Conservation (phyloP, 1,140 invertebrate species). For the Drosophila trapezifrons region DNA sequence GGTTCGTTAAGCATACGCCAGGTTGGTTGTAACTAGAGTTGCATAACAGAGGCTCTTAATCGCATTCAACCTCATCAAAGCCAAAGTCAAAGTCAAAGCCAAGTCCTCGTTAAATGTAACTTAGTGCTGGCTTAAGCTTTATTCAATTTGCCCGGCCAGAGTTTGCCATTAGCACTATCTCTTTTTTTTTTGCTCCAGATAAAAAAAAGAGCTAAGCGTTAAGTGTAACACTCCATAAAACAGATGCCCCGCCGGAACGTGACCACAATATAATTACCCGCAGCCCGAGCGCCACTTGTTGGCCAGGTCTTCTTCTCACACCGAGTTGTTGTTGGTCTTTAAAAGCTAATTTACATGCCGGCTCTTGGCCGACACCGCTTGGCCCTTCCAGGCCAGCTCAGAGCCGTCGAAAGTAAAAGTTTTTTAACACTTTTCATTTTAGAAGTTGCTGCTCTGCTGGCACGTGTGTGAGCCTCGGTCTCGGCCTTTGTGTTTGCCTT, state of each 20-base stretch:
- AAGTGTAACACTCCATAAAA: slow-evolving; percentile 81
- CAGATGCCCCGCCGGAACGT: slow-evolving; percentile 76
- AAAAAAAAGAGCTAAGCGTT: slow-evolving; percentile 55
- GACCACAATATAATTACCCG: slow-evolving; percentile 83
- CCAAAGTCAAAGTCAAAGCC: slow-evolving; percentile 30
- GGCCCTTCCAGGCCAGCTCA: slow-evolving; percentile 33
- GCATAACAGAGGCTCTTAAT: not conserved
- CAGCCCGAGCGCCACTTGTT: slow-evolving; percentile 70
- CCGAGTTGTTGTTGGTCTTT: slow-evolving; percentile 53
- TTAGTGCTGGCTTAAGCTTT: slow-evolving; percentile 21
- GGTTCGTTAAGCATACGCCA: not conserved
- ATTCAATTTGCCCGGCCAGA: slow-evolving; percentile 33
- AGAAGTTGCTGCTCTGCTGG: slow-evolving; percentile 54
- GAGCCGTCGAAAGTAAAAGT: slow-evolving; percentile 47
- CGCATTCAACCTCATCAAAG: too few species aligned
- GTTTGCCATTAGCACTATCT: slow-evolving; percentile 18
- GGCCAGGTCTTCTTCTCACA: slow-evolving; percentile 30
- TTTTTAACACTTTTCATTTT: slow-evolving; percentile 80
- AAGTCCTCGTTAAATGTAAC: slow-evolving; percentile 20
- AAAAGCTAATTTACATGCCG: slow-evolving; percentile 77
- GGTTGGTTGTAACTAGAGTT: not conserved
- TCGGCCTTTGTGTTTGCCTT: slow-evolving; percentile 61
- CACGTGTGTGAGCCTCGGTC: slow-evolving; percentile 24
- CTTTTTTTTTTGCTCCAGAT: slow-evolving; percentile 7
- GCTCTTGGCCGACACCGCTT: slow-evolving; percentile 1